A percentile compares a stretch with the other conserved stretches of the same genome.
phyloP scores from a whole-genome alignment of 2,888 invertebrate species.

The Heliconius sara region DNA sequence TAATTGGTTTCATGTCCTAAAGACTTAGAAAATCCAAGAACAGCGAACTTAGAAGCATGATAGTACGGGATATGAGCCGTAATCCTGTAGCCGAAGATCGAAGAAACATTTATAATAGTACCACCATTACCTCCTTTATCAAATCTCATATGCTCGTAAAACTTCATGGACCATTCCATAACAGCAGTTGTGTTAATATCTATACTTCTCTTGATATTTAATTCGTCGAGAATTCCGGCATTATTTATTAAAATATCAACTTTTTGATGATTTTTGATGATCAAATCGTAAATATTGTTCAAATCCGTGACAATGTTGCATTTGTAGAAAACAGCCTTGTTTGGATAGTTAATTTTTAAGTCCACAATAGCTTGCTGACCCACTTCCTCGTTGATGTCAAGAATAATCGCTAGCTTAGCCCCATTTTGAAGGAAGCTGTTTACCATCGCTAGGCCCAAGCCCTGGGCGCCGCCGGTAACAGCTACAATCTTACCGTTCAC shows the following conservation, averaged over 20 bases:
- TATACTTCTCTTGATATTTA: constrained; percentile 50
- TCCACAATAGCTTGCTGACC: constrained; percentile 39
- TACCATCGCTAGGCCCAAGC: constrained; percentile 48
- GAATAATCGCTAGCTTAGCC: constrained; percentile 46
- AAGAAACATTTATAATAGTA: constrained; percentile 85
- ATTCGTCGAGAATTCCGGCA: constrained; percentile 60
- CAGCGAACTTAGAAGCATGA: constrained; percentile 82
- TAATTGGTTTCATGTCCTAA: constrained; percentile 68
- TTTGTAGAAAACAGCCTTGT: constrained; percentile 69
- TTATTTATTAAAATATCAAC: constrained; percentile 69
- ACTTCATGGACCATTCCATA: constrained; percentile 71
- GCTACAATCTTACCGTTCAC: constrained; percentile 46
- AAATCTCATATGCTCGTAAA: constrained; percentile 80
- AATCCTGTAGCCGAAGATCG: constrained; percentile 79
- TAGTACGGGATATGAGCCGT: constrained; percentile 79
- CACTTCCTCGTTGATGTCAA: constrained; percentile 47
- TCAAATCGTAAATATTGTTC: constrained; percentile 61
- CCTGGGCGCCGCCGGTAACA: constrained; percentile 48
- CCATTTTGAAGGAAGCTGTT: constrained; percentile 48
- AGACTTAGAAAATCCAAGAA: constrained; percentile 73
- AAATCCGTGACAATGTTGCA: constrained; percentile 77
- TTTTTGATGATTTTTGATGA: constrained; percentile 54
- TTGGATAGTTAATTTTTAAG: constrained; percentile 65
- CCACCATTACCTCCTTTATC: constrained; percentile 83
- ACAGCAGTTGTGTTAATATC: constrained; percentile 59